Conservation (phyloP, 2,113 vertebrate genomes). For the Macroglossus sobrinus region DNA sequence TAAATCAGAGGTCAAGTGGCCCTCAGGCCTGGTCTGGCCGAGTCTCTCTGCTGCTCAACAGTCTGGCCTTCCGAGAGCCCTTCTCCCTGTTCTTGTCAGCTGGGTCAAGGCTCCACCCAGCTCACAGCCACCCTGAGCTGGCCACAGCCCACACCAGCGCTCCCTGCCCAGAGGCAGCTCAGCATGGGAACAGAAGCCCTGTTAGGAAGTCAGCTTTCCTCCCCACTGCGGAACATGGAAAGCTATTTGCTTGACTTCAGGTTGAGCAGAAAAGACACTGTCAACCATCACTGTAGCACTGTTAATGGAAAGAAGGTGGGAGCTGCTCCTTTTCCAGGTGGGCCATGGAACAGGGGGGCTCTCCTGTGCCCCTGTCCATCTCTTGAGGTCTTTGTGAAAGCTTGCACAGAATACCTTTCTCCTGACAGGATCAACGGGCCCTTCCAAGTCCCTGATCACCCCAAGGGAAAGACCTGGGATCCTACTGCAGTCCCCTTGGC, state of each 20-base stretch:
- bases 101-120: not conserved
- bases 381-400: slow-evolving; percentile 80
- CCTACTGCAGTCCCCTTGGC: slow-evolving; percentile 11
- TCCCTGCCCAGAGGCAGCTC: too few species aligned
- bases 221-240: slow-evolving; percentile 66
- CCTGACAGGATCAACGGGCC: not conserved
- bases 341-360: slow-evolving; percentile 70
- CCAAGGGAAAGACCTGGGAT: not conserved
- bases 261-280: slow-evolving; percentile 77
- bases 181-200: accelerated
- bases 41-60: not conserved
- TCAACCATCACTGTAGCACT: slow-evolving; percentile 73
- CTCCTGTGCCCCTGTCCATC: slow-evolving; percentile 68
- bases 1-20: not conserved
- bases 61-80: not conserved
- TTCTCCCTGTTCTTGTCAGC: not conserved
- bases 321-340: slow-evolving; percentile 74
- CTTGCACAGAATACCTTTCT: slow-evolving; percentile 71
- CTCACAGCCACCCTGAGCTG: not conserved
- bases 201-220: slow-evolving; percentile 16
- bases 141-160: not conserved
- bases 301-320: slow-evolving; percentile 75
- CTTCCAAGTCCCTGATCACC: slow-evolving; percentile 48
- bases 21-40: not conserved
- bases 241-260: slow-evolving; percentile 72